These are phyloP conservation scores for Neodiprion pinetum DNA, from an alignment of 1,140 invertebrate genomes.

Conservation along the genomic window DNA sequence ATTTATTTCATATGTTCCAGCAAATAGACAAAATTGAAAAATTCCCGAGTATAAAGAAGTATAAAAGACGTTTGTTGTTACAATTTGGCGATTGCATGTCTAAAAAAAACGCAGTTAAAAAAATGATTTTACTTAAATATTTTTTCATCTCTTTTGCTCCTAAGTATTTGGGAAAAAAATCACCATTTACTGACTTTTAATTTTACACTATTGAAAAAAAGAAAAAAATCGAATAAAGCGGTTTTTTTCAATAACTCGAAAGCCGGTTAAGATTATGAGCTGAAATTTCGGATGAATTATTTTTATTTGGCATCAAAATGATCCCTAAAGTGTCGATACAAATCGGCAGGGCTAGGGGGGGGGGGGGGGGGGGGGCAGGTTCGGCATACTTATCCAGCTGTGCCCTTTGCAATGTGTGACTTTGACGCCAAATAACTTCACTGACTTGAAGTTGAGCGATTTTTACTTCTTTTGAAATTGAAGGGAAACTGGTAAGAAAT, in stretches of 20 bases:
- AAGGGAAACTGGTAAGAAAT: too few species aligned
- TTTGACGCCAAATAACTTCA: too few species aligned
- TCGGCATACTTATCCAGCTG: constrained; percentile 19
- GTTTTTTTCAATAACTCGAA: constrained; percentile 18
- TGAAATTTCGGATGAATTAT: constrained; percentile 25
- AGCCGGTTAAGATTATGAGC: constrained; percentile 16
- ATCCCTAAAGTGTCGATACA: constrained; percentile 12
- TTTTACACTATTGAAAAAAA: constrained; percentile 20
- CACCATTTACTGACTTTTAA: constrained; percentile 12
- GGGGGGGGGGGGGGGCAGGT: constrained; percentile 11
- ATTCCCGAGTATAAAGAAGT: too few species aligned
- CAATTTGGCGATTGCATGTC: not conserved
- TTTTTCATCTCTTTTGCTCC: too few species aligned
- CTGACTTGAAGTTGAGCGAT: too few species aligned
- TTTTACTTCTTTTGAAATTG: too few species aligned
- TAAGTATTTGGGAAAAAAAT: too few species aligned
- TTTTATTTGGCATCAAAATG: constrained; percentile 23
- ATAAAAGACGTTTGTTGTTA: not conserved
- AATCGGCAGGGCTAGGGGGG: not conserved
- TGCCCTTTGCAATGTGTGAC: constrained; percentile 12
- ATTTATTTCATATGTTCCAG: too few species aligned
- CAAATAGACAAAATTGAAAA: too few species aligned
- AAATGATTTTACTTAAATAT: not conserved
- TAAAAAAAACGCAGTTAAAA: not conserved
- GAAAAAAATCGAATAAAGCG: constrained; percentile 17